Percentiles rank a stretch among this genome's conserved stretches.
phyloP scores from a whole-genome alignment of 1,140 invertebrate species.

The Hyles euphorbiae region DNA sequence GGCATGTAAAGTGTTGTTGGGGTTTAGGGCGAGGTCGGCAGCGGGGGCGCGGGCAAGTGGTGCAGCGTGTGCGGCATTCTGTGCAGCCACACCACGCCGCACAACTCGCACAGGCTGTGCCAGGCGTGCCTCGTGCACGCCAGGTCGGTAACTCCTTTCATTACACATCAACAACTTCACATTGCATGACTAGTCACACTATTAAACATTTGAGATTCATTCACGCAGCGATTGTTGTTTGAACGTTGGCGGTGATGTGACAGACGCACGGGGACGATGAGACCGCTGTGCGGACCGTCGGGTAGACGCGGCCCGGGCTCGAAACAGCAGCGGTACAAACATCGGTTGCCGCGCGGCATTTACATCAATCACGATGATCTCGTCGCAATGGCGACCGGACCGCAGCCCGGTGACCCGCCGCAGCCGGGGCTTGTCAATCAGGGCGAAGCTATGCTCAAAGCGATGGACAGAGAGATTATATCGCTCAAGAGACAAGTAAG shows the following conservation, averaged over 20 bases:
- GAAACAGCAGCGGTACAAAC: constrained; percentile 87
- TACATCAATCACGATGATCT: constrained; percentile 98
- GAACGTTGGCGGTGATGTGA: constrained; percentile 56
- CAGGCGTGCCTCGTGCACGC: constrained; percentile 76
- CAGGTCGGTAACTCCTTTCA: constrained; percentile 65
- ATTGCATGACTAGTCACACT: constrained; percentile 2
- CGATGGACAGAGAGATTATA: constrained; percentile 94
- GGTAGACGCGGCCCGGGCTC: constrained; percentile 67
- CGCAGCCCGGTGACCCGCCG: constrained; percentile 68
- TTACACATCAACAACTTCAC: constrained; percentile 3
- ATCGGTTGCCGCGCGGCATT: constrained; percentile 96
- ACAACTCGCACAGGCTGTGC: constrained; percentile 74
- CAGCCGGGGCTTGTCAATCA: constrained; percentile 78
- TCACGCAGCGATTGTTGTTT: constrained; percentile 37
- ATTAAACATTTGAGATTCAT: not conserved
- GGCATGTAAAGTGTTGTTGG: constrained; percentile 65
- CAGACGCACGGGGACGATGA: constrained; percentile 85
- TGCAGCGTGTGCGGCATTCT: constrained; percentile 74
- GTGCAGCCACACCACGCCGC: constrained; percentile 70
- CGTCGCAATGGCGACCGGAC: constrained; percentile 87
- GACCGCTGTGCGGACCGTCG: constrained; percentile 82
- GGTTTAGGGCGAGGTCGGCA: constrained; percentile 70
- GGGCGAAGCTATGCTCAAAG: constrained; percentile 89
- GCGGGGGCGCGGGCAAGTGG: constrained; percentile 60
- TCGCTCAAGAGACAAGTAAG: constrained; percentile 93